phyloP scores from a whole-genome alignment of 1,140 invertebrate species.

The Cherax quadricarinatus region DNA sequence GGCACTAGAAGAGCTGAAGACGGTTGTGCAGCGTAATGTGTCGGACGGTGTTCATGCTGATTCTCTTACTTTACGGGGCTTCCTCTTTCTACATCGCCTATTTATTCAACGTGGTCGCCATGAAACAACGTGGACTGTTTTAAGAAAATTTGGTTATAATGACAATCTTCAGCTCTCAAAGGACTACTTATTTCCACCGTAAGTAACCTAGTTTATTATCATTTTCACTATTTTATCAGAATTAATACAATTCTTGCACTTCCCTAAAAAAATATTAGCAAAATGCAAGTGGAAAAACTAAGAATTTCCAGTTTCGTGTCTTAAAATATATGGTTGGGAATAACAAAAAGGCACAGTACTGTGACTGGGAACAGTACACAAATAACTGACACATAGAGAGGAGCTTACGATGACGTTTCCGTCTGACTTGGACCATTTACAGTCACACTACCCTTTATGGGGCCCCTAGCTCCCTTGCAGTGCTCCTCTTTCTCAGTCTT shows the following conservation, averaged over 20 bases:
- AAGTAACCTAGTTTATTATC: slow-evolving; percentile 5
- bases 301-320: not conserved
- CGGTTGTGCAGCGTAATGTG: slow-evolving; percentile 93
- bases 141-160: slow-evolving; percentile 98
- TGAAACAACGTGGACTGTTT: slow-evolving; percentile 99
- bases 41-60: slow-evolving; percentile 93
- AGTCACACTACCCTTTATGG: too few relatives aligned
- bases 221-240: not conserved
- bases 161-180: slow-evolving; percentile 93
- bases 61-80: slow-evolving; percentile 93
- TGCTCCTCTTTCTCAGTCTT: too few relatives aligned
- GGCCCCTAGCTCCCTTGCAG: too few relatives aligned
- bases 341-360: too few relatives aligned
- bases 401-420: too few relatives aligned
- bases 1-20: slow-evolving; percentile 97
- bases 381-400: too few relatives aligned
- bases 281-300: not conserved
- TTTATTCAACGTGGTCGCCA: slow-evolving; percentile 99
- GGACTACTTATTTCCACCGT: slow-evolving; percentile 82
- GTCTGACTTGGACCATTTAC: too few relatives aligned
- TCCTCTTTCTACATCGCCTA: slow-evolving; percentile 96
- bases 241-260: not conserved
- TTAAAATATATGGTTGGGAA: too few relatives aligned
- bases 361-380: too few relatives aligned
- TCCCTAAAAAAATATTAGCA: not conserved